Evolutionary conservation across 2,888 invertebrate genomes (phyloP), one percentile per base, ranked within the genome.

Genomic region (Callosobruchus maculatus): DNA sequence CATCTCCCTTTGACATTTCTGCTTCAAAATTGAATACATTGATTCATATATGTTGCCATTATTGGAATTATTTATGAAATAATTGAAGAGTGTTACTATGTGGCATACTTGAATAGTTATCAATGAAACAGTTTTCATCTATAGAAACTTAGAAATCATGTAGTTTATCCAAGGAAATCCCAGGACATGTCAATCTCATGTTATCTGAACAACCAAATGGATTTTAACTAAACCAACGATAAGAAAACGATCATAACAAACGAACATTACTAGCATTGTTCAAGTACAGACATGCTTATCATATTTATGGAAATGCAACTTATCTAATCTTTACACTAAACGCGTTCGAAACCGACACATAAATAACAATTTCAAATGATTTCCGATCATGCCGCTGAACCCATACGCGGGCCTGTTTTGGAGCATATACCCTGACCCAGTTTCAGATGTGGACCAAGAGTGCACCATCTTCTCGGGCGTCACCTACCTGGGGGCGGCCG

Each of bases 401-500:
- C 49, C 49, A 49, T 49, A 49, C 13, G 49, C 49, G 13, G 49
- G 49, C 49, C 49, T 7, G 13, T 68, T 68, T 22, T 68, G 21
- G 68, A 68, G 68, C 21, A 68, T 68, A 68, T 68, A 21, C 22
- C 22, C 21, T 22, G 9, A 21, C 31, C 21, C 87, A 91, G 93
- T 94, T 86, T 93, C 94, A 83, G 94, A 95, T 86, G 93, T 94
- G 78, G 94, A 95, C 86, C 95, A 96, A 88, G 95, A 96, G 79
- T 95, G 95, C 86, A 95, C 96, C 20, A 94, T 96, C 83, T 97
- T 97, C 88, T 94, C 95, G 83, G 95, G 96, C 0, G 96, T 98
- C 69, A 95, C 95, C 76, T 98, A 98, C 88, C 90, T 98, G 80
- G 98, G 98, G 69, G 94, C 96, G 18, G 95, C 96, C 73, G 93